Base-by-base conservation (phyloP, 2,113 vertebrate genomes). In the Bolborhynchus lineola region DNA sequence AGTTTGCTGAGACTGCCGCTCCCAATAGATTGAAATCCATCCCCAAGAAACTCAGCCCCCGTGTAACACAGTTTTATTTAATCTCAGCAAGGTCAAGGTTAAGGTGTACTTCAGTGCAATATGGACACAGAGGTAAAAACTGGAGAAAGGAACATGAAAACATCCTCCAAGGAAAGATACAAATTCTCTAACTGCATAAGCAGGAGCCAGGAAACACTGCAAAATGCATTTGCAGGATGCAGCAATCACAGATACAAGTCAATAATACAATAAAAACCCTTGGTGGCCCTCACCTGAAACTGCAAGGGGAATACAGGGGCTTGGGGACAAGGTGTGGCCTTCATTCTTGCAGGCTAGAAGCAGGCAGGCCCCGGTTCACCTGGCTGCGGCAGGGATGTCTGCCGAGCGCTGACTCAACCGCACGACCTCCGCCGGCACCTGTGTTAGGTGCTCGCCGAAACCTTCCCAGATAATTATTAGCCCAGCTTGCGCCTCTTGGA, bases 201-300 rank as follows among this genome's bases (percentile, higher is more conserved):
- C 50, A 59, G 67, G 19, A 62, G 63, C 52, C 1, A 8, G 76
- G 44, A 55, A 39, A 17, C 10, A 0, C 14, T 64, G 8, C 28
- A 6, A 8, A 9, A 19, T 1, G 18, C 0, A 20, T 13, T 2
- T 4, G 21, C 3, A 4, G 37, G 71, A 15, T 3, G 59, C 53
- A 13, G 90, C 87, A 42, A 19, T 60, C 23, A 2, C 39, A 6
- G 37, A 4, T 10, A 3, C 1, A 1, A 24, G 42, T 64, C 20
- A 49, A 5, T 24, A 31, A 41, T 0, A 5, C 62, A 79, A 20
- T 31, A 20, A 67, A 59, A 59, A 37, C 28, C 57, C 71, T 2
- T 63, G 24, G 24, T 92, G 67, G 42, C 80, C 62, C n/a, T 92
- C 83, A 68, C 80, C 92, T 89, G 95, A 92, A 96, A 88, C 92